Evolutionary conservation across 2,888 invertebrate genomes (phyloP), one percentile per base, ranked within the genome.

Genomic region (Diarsia rubi): DNA sequence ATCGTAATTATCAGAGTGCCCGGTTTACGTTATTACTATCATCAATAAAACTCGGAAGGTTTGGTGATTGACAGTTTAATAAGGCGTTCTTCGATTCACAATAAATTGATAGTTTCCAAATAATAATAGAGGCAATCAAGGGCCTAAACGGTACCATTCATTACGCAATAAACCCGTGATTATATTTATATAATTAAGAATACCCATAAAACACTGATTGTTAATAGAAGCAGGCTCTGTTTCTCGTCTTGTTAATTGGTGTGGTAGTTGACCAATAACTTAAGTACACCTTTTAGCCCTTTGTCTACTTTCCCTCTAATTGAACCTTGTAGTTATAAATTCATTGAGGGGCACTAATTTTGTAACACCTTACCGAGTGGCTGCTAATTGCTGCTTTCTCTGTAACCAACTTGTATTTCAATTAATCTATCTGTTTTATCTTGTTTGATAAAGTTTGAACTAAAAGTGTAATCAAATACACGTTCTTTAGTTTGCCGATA

Each of bases 301-400:
- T 94, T 93, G 93, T 95, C 78, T 92, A 90, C 95, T 96, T 96
- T 96, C 95, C 91, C 95, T 93, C 93, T 96, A 95, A 96, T 96
- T 95, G 95, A 92, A 87, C 87, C 93, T 93, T 93, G 95, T 95
- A 93, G 93, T 93, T 93, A 94, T 95, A 94, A 94, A 94, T 94
- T 94, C 92, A 94, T 93, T 94, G 93, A 92, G 91, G 91, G 91
- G 91, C 93, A 95, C 93, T 93, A 93, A 93, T 95, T 94, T 94
- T 94, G 95, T 95, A 95, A 94, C 94, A 95, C 94, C 93, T 92
- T 89, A 92, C 90, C 90, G 90, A 94, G 93, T 91, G 89, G 86
- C 87, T 90, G 90, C 94, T 96, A 96, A 96, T 96, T 95, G 95
- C 91, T 90, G 93, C 95, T 96, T 96, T 95, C 95, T 90, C 95